A percentile compares a stretch with the other conserved stretches of the same genome.
Conservation (phyloP, 2,888 invertebrate genomes). For the Drosophila anomalata region DNA sequence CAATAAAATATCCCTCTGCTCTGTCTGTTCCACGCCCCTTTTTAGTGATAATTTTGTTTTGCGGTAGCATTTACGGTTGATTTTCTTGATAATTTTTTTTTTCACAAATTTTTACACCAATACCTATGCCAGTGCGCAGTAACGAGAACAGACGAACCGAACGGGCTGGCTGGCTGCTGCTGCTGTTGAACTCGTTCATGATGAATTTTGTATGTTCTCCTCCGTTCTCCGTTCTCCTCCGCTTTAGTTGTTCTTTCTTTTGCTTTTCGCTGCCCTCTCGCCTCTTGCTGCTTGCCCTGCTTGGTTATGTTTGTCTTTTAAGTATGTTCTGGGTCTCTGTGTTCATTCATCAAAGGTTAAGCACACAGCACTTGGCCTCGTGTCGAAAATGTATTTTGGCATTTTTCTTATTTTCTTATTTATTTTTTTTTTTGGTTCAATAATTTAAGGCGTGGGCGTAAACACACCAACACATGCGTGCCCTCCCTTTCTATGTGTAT, state of each 20-base stretch:
- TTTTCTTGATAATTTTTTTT: conserved; percentile 37
- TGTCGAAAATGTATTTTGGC: conserved; percentile 33
- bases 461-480: conserved; percentile 3
- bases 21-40: neutral
- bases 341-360: conserved; percentile 57
- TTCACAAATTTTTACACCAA: conserved; percentile 16
- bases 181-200: conserved; percentile 67
- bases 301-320: conserved; percentile 33
- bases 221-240: conserved; percentile 19
- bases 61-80: conserved; percentile 42
- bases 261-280: conserved; percentile 1
- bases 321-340: conserved; percentile 9
- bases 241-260: conserved; percentile 8
- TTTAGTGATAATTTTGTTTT: conserved; percentile 19
- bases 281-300: conserved; percentile 20
- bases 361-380: conserved; percentile 37
- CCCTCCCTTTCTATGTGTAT: conserved; percentile 2
- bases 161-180: conserved; percentile 6
- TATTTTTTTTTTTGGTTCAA: conserved; percentile 21
- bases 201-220: conserved; percentile 52
- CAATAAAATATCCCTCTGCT: conserved; percentile 2
- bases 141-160: conserved; percentile 57
- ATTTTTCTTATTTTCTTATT: conserved; percentile 6
- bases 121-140: conserved; percentile 11
- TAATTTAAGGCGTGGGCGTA: conserved; percentile 44